These are phyloP conservation scores for Peromyscus maniculatus DNA, from an alignment of 2,113 vertebrate genomes.

Conservation along the genomic window DNA sequence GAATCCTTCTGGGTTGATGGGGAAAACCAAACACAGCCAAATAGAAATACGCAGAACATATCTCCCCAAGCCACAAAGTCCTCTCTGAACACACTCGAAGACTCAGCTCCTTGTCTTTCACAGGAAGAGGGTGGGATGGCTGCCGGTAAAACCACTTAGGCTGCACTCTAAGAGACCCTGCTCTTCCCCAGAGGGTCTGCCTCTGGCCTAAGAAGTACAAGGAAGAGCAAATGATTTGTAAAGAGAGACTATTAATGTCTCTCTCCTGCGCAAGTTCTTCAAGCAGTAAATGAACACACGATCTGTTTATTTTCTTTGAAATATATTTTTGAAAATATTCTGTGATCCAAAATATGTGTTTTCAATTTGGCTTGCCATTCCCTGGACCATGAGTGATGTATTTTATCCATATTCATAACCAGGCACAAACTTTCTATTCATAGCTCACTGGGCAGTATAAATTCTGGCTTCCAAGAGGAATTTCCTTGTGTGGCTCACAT, in stretches of 20 bases:
- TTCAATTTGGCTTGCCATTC: conserved; percentile 85
- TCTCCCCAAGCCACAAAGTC: background rate
- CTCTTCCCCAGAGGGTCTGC: conserved; percentile 68
- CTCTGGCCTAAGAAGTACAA: conserved; percentile 69
- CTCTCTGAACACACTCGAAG: conserved; percentile 15
- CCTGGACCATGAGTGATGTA: conserved; percentile 86
- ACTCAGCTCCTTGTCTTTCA: conserved; percentile 47
- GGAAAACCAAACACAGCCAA: background rate
- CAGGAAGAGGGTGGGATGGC: background rate
- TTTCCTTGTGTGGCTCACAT: conserved; percentile 86
- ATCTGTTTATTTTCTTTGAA: conserved; percentile 89
- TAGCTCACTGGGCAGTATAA: conserved; percentile 86
- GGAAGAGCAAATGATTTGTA: conserved; percentile 83
- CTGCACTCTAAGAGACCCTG: conserved; percentile 45
- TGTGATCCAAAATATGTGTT: conserved; percentile 89
- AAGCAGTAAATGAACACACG: conserved; percentile 82
- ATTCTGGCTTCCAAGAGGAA: conserved; percentile 87
- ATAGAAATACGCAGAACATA: background rate
- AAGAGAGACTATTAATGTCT: conserved; percentile 86
- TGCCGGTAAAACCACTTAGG: conserved; percentile 42
- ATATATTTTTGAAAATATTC: conserved; percentile 87
- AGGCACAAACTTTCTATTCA: conserved; percentile 92
- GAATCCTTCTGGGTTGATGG: background rate
- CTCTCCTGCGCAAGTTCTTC: conserved; percentile 81
- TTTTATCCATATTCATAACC: conserved; percentile 91